Evolutionary conservation across 1,140 invertebrate species (phyloP).

Genomic region (Cyphomyrmex costatus): DNA sequence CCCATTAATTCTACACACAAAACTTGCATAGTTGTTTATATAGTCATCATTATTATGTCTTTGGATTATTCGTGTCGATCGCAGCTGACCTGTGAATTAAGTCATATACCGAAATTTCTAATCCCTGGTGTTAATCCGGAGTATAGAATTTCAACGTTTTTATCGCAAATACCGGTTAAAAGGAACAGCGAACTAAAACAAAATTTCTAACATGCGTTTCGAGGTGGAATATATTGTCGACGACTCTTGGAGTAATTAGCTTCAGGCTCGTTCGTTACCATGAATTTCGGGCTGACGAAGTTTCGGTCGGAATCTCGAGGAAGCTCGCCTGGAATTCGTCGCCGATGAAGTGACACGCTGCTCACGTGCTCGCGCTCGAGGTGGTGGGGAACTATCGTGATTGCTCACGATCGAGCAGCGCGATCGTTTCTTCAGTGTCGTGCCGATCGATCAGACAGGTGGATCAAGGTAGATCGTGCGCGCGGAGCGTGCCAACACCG

Average conservation of each 20-base stretch:
- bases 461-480: conserved; percentile 66
- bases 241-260: conserved; percentile 2
- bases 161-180: conserved; percentile 7
- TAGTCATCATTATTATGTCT: no score
- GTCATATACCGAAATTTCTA: conserved; percentile 1
- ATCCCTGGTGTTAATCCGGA: background rate
- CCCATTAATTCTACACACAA: no score
- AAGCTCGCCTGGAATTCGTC: conserved; percentile 38
- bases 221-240: conserved; percentile 34
- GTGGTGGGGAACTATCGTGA: conserved; percentile 60
- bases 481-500: conserved; percentile 43
- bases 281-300: background rate
- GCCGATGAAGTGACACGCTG: conserved; percentile 43
- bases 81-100: conserved; percentile 28
- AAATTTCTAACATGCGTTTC: conserved; percentile 14
- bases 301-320: conserved; percentile 37
- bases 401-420: conserved; percentile 55
- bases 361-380: conserved; percentile 48
- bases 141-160: conserved; percentile 6
- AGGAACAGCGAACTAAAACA: background rate
- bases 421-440: conserved; percentile 57
- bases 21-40: no score
- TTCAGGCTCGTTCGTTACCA: background rate
- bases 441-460: conserved; percentile 72
- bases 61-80: background rate